Base-by-base conservation (phyloP, 2,888 invertebrate genomes). In the Nemurella pictetii region DNA sequence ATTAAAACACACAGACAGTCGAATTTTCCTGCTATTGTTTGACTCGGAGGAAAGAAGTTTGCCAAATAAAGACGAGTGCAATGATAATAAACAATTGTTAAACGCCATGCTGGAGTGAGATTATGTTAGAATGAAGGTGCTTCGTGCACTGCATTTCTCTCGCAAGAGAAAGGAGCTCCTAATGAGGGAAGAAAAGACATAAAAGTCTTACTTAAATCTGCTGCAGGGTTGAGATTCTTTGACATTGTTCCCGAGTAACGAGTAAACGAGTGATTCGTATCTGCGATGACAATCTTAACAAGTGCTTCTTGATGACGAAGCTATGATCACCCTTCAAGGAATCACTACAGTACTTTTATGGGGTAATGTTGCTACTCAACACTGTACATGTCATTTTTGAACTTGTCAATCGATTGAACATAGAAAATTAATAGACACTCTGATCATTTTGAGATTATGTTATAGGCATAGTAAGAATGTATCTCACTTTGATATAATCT, bases 1-100 rank as follows among this genome's bases (percentile, higher is more conserved):
- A 75, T 75, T 75, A 75, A 75, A 75, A 75, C n/a, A 75, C 75
- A 28, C 75, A 75, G 28, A 28, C 75, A 75, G 28, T 26, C 75
- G 27, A 75, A 75, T 75, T 26, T 75, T n/a, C 75, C 26, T 25
- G 7, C 28, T 26, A 75, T 75, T 75, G 75, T 75, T 75, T 75
- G 75, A 75, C 75, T 75, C 26, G 55, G 55, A 55, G 55, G 20
- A 20, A 55, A 55, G 55, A 55, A 55, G 55, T 55, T 55, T 55
- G 55, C 55, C 55, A 55, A 55, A 55, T 55, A 55, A 55, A 55
- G 55, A 55, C 55, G 55, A 55, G 55, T 55, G 55, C 55, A 15
- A 55, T 55, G 55, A 55, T 12, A 55, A 55, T 55, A 55, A 55
- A 55, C 55, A 55, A 55, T 55, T 55, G 55, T 55, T 55, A 55